These are phyloP conservation scores for Medauroidea extradentata DNA, from an alignment of 1,140 invertebrate species.

Conservation along the genomic window DNA sequence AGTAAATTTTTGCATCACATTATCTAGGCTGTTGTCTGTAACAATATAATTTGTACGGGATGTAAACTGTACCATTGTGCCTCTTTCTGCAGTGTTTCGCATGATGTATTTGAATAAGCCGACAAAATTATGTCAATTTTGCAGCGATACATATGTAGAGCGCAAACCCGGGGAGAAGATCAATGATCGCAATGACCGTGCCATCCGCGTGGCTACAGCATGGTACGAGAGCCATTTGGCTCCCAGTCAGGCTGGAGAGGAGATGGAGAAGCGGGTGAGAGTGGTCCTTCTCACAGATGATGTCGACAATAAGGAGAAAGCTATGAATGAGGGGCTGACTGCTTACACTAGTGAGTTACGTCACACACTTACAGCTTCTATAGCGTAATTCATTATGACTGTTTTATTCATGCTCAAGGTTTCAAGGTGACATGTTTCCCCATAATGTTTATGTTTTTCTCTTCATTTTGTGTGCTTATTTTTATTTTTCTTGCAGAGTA, in stretches of 20 bases:
- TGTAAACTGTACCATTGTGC: background rate
- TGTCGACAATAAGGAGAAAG: slow-evolving; percentile 68
- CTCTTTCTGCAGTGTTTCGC: background rate
- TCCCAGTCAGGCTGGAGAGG: slow-evolving; percentile 40
- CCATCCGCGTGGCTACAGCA: slow-evolving; percentile 70
- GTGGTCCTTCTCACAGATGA: slow-evolving; percentile 86
- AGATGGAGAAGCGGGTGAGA: slow-evolving; percentile 48
- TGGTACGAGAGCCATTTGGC: slow-evolving; percentile 73
- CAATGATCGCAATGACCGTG: slow-evolving; percentile 92
- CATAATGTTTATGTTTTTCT: too few species aligned
- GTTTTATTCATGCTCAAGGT: too few species aligned
- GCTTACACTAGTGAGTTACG: slow-evolving; percentile 62
- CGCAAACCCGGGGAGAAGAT: slow-evolving; percentile 71
- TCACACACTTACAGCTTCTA: too few species aligned
- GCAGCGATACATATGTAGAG: slow-evolving; percentile 84
- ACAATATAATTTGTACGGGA: background rate
- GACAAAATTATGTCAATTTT: background rate
- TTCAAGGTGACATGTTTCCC: too few species aligned
- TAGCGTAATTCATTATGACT: too few species aligned
- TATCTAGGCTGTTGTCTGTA: too few species aligned
- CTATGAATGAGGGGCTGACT: slow-evolving; percentile 60
- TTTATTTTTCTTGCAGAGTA: too few species aligned
- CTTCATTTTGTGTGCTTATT: too few species aligned
- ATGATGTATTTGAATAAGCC: too few species aligned
- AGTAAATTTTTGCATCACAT: too few species aligned